Conservation (phyloP, 2,113 vertebrate genomes). For the Tylochromis polylepis region DNA sequence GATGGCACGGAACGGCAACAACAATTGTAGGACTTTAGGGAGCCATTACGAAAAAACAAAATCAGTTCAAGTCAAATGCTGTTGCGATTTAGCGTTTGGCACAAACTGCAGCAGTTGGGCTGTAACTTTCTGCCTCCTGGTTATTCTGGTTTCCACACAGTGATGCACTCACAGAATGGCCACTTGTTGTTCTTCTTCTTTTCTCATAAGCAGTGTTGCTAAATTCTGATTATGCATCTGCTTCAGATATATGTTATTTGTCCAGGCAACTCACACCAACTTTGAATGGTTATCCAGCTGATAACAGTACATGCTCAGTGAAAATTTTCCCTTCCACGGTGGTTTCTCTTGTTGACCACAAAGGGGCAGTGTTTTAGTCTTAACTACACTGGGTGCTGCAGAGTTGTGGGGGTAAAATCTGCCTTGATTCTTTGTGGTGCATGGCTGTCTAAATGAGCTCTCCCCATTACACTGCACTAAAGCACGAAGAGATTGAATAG, state of each 20-base stretch:
- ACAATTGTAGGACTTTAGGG: not conserved
- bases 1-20: not conserved
- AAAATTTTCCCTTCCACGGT: not conserved
- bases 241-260: not conserved
- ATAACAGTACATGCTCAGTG: not conserved
- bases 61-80: not conserved
- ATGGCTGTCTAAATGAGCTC: not conserved
- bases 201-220: not conserved
- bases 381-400: not conserved
- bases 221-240: not conserved
- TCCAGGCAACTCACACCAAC: not conserved
- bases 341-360: constrained; percentile 47
- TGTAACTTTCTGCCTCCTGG: not conserved
- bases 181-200: not conserved
- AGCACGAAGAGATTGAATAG: not conserved
- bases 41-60: not conserved
- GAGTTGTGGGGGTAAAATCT: not conserved
- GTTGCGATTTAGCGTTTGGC: not conserved
- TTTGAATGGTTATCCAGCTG: not conserved
- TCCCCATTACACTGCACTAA: not conserved
- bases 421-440: not conserved
- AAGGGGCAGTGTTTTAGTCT: constrained; percentile 49
- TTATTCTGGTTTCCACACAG: not conserved
- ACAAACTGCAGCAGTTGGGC: not conserved
- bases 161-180: not conserved